Evolutionary conservation across 2,113 vertebrate species (phyloP).

Genomic region (Bucco capensis): DNA sequence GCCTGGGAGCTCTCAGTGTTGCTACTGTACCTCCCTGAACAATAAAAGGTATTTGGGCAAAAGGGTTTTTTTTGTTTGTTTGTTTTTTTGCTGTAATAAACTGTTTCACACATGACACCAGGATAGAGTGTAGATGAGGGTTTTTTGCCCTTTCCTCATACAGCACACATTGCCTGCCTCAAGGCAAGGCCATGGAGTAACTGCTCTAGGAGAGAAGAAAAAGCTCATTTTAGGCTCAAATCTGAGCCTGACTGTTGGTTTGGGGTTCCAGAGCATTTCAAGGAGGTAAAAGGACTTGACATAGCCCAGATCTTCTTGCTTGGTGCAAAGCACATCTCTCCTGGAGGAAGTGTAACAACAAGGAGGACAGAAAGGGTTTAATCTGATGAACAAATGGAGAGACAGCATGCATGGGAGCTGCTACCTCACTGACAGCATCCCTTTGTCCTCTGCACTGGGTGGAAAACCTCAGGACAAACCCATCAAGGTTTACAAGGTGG

Average conservation of each 20-base stretch:
- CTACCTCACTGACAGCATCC: not conserved
- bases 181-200: not conserved
- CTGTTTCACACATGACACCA: not conserved
- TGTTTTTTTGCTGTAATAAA: not conserved
- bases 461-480: not conserved
- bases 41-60: not conserved
- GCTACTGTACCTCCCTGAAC: not conserved
- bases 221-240: not conserved
- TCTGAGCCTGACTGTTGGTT: not conserved
- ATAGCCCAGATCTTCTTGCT: not conserved
- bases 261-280: not conserved
- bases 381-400: not conserved
- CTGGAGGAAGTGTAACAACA: not conserved
- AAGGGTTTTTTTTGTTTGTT: not conserved
- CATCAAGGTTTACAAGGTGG: not conserved
- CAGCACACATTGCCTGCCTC: too few relatives aligned
- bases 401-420: accelerated
- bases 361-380: not conserved
- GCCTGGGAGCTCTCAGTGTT: accelerated
- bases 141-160: not conserved
- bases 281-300: not conserved
- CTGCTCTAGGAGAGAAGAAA: not conserved
- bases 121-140: not conserved
- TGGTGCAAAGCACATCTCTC: too few relatives aligned
- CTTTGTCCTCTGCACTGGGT: not conserved